Percentiles rank a stretch among this genome's conserved stretches.
Evolutionary conservation across 2,113 vertebrate species (phyloP).

Genomic region (Excalfactoria chinensis): DNA sequence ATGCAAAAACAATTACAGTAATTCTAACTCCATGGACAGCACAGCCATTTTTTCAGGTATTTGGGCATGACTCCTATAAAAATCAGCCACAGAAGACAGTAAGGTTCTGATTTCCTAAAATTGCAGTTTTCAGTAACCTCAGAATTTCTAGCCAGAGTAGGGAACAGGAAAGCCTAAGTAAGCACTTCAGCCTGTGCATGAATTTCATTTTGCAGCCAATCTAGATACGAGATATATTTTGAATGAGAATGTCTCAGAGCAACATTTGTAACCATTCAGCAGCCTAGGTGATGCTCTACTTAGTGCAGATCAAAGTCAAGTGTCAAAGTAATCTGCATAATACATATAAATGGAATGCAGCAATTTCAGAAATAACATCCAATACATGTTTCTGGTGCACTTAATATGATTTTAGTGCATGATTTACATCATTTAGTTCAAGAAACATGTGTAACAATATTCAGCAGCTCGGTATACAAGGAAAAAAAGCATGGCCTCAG

Average conservation of each 20-base stretch:
- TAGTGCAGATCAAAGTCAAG: slow-evolving; percentile 35
- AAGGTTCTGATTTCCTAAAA: not conserved
- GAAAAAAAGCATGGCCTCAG: not conserved
- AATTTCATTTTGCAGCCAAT: not conserved
- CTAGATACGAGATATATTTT: not conserved
- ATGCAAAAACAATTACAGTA: not conserved
- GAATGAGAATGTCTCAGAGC: not conserved
- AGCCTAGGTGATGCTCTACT: not conserved
- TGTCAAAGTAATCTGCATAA: slow-evolving; percentile 49
- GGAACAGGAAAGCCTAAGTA: not conserved
- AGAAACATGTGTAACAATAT: not conserved
- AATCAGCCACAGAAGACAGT: fast-evolving
- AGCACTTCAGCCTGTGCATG: not conserved
- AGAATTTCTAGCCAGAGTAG: not conserved
- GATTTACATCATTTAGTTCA: slow-evolving; percentile 37
- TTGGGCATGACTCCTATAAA: not conserved
- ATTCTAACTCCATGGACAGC: not conserved
- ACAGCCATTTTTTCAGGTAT: not conserved
- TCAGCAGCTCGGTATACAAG: not conserved
- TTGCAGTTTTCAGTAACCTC: not conserved
- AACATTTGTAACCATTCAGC: slow-evolving; percentile 10
- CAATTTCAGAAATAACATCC: not conserved
- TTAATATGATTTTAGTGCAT: not conserved
- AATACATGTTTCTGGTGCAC: not conserved
- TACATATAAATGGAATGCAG: not conserved